Evolutionary conservation across 1,140 invertebrate genomes (phyloP).

Genomic region (Aphelenchoides avenae): DNA sequence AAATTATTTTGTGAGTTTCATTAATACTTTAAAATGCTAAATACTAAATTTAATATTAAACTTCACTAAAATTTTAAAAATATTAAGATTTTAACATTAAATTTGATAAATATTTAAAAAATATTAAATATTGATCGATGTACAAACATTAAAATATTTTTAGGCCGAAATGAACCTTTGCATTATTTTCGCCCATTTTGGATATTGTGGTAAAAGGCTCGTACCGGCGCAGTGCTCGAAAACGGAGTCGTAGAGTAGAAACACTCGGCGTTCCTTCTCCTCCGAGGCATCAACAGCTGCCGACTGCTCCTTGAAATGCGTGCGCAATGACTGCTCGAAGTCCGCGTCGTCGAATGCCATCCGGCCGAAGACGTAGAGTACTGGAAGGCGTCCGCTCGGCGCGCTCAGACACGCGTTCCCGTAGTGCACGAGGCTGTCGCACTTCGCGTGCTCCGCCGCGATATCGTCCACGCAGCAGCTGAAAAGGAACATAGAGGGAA

Average conservation of each 20-base stretch:
- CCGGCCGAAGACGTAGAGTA: conserved; percentile 43
- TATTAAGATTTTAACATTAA: too few species aligned
- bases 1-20: conserved; percentile 4
- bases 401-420: conserved; percentile 48
- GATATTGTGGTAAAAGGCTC: background rate
- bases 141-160: too few species aligned
- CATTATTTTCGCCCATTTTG: conserved; percentile 4
- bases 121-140: too few species aligned
- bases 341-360: conserved; percentile 23
- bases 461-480: conserved; percentile 51
- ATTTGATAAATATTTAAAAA: too few species aligned
- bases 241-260: conserved; percentile 32
- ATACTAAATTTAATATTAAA: too few species aligned
- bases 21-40: too few species aligned
- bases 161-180: background rate
- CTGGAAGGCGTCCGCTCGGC: conserved; percentile 29
- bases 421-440: conserved; percentile 46
- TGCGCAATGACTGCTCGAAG: conserved; percentile 21
- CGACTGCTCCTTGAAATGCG: background rate
- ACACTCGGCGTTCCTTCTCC: conserved; percentile 8
- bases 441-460: conserved; percentile 46
- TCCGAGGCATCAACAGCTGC: background rate
- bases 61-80: too few species aligned
- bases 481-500: conserved; percentile 25
- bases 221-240: conserved; percentile 24